Conservation (phyloP, 2,113 vertebrate species). For the Tichodroma muraria region DNA sequence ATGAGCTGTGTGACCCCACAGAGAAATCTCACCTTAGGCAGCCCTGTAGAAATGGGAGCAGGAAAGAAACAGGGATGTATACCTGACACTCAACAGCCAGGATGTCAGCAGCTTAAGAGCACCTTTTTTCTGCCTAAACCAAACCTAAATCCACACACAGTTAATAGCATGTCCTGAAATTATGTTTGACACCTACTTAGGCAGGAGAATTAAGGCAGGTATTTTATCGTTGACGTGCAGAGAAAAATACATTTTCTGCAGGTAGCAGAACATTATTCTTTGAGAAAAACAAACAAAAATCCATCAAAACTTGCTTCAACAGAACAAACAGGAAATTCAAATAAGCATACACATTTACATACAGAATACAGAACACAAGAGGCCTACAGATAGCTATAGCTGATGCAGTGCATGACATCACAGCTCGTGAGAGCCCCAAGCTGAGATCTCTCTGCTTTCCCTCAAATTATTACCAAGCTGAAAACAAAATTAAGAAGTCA, state of each 20-base stretch:
- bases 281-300: not conserved
- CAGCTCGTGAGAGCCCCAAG: not conserved
- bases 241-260: not conserved
- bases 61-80: not conserved
- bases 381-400: not conserved
- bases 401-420: not conserved
- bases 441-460: not conserved
- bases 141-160: not conserved
- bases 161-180: not conserved
- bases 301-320: not conserved
- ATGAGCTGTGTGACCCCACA: slow-evolving; percentile 83
- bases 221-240: not conserved
- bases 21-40: slow-evolving; percentile 87
- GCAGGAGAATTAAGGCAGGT: not conserved
- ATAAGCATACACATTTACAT: not conserved
- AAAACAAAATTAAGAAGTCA: not conserved
- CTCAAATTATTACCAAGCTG: not conserved
- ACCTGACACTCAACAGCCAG: not conserved
- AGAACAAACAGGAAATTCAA: not conserved
- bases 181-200: not conserved
- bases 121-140: not conserved
- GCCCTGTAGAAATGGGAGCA: slow-evolving; percentile 50
- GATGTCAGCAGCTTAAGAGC: not conserved
- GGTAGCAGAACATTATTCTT: not conserved
- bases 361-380: not conserved